A percentile compares a stretch with the other conserved stretches of the same genome.
phyloP scores from a whole-genome alignment of 2,888 invertebrate genomes.

The Acheta domesticus region DNA sequence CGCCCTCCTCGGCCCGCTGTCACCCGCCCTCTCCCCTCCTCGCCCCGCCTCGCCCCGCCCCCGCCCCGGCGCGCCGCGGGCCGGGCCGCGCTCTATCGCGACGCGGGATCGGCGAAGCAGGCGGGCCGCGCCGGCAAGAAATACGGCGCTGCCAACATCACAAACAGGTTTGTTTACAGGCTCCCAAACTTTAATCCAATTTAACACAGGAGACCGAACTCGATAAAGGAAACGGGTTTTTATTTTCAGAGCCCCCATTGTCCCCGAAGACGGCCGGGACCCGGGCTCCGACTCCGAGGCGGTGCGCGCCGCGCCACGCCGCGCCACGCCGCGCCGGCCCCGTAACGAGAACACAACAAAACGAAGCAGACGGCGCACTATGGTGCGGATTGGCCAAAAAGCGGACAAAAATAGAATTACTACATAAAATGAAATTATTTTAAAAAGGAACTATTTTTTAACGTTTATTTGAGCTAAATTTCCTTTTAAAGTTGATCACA shows the following conservation, averaged over 20 bases:
- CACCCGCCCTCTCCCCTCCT: neutral
- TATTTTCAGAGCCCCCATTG: constrained; percentile 7
- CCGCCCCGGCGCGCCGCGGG: neutral
- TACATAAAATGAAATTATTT: too few species aligned
- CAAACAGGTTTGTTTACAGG: constrained; percentile 18
- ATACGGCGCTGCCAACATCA: constrained; percentile 18
- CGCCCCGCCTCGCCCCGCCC: neutral
- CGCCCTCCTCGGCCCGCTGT: neutral
- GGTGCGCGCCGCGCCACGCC: neutral
- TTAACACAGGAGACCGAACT: constrained; percentile 10
- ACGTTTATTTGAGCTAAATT: too few species aligned
- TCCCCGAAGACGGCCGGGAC: neutral
- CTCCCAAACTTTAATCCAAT: constrained; percentile 12
- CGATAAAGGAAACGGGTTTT: constrained; percentile 18
- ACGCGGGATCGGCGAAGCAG: neutral
- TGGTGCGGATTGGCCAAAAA: too few species aligned
- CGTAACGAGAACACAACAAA: neutral
- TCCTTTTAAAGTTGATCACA: too few species aligned
- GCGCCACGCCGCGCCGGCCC: too few species aligned
- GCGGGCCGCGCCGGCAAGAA: neutral
- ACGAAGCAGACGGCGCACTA: neutral
- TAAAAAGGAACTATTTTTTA: too few species aligned
- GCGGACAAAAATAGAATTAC: too few species aligned
- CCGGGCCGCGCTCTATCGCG: neutral
- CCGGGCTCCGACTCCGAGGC: neutral